Evolutionary conservation across 2,113 vertebrate genomes (phyloP), one percentile per base, ranked within the genome.

Genomic region (Eublepharis macularius): DNA sequence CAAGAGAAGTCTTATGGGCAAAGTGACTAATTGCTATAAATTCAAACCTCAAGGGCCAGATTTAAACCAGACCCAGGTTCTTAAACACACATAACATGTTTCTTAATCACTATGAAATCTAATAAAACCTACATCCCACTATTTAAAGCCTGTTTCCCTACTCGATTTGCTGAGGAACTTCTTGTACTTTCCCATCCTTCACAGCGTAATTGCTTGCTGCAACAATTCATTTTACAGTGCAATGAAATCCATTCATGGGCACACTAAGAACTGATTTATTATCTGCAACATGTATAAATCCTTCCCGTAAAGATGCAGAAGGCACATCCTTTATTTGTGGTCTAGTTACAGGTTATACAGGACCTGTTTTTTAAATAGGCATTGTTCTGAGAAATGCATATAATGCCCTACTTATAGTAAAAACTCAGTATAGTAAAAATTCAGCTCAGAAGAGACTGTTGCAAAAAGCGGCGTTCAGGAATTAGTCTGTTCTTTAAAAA

Each of bases 221-320:
- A 75, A 36, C 66, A 43, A 26, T 54, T 54, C 32, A 19, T 80
- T 63, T 80, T 80, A 29, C 26, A 39, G 47, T 9, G 70, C 34
- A 51, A 68, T 76, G 47, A 43, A 76, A 81, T 51, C 72, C 29
- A 54, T 86, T 69, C 72, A 69, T 69, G 72, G 47, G n/a, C 36
- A 39, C 76, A 76, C 51, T 84, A 4, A 84, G 39, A 84, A 39
- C 1, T 47, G 80, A 69, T 19, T 87, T 73, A 88, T 86, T 66
- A 26, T 1, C 51, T 57, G 14, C 6, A 6, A 36, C 49, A 60
- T 6, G 78, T 82, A 86, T 11, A 80, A 83, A 88, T 7, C 11
- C 10, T 34, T 17, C 4, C 36, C 65, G 1, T 13, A 85, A 92
- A 83, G 47, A 4, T 0, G 43, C n/a, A 63, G 6, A 1, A 36